Evolutionary conservation across 2,888 invertebrate genomes (phyloP).

Genomic region (Rambutsinella grinnellia): DNA sequence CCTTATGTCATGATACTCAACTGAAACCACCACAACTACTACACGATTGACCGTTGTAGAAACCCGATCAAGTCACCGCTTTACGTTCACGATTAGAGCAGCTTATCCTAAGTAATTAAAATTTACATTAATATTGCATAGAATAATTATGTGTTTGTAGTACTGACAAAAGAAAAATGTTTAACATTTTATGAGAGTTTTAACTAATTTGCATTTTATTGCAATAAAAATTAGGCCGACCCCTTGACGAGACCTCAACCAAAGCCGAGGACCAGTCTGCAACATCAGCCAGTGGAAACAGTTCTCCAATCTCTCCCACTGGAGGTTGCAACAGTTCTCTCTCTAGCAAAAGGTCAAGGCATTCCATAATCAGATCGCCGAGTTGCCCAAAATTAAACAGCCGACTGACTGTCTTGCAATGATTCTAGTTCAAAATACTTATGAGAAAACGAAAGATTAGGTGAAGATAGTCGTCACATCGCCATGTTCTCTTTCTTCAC

Average conservation of each 20-base stretch:
- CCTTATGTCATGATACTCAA: constrained; percentile 24
- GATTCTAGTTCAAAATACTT: constrained; percentile 63
- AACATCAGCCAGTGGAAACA: constrained; percentile 41
- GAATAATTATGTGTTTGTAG: constrained; percentile 9
- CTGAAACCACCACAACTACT: constrained; percentile 12
- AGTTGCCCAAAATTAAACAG: constrained; percentile 61
- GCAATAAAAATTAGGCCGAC: constrained; percentile 37
- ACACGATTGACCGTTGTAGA: constrained; percentile 49
- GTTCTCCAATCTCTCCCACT: constrained; percentile 36
- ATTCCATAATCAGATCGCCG: constrained; percentile 61
- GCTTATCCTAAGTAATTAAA: constrained; percentile 60
- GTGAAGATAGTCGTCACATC: constrained; percentile 7
- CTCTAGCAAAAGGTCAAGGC: constrained; percentile 44
- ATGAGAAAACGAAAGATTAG: constrained; percentile 9
- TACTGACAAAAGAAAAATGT: constrained; percentile 13
- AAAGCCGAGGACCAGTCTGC: constrained; percentile 59
- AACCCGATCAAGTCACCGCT: constrained; percentile 64
- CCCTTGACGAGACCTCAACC: constrained; percentile 56
- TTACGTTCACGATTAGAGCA: constrained; percentile 64
- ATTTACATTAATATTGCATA: constrained; percentile 1
- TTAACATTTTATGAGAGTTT: neutral
- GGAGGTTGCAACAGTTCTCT: constrained; percentile 22
- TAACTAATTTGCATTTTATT: neutral
- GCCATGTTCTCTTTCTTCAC: constrained; percentile 27
- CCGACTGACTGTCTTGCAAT: constrained; percentile 62